Evolutionary conservation across 2,888 invertebrate genomes (phyloP), one percentile per base, ranked within the genome.

Genomic region (Rhingia campestris): DNA sequence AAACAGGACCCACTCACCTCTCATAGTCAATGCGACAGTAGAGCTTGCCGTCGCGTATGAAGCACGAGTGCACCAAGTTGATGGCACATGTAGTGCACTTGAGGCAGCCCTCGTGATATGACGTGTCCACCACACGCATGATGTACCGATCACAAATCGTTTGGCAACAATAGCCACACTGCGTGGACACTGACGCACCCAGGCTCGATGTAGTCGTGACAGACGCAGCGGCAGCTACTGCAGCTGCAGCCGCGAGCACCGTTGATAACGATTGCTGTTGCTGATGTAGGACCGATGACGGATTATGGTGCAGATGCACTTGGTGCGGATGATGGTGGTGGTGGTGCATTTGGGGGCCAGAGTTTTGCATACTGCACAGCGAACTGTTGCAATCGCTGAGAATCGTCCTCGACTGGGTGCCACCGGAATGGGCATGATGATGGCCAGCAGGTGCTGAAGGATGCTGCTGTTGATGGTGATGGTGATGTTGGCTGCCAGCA

Each of bases 21-120:
- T 95, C 95, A 90, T 96, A 96, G 91, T 96, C 96, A 81, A 94
- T 92, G 88, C 95, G 94, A 91, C 96, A 96, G 90, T 94, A 96
- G 79, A 96, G 93, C 88, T 95, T 94, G 86, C 95, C 94, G 87
- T 95, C 95, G 87, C 94, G 93, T 58, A 94, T 93, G 91, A 95
- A 96, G 90, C 96, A 96, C 80, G 95, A 95, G 89, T 95, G 94
- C 84, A 93, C 93, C 79, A 96, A 93, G 81, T 94, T 94, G 84
- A 93, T 92, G 79, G 94, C 94, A 89, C 96, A 96, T 86, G 94
- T 94, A 87, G 93, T 93, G 91, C 96, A 96, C 89, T 94, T 94
- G 81, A 96, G 93, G 91, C 96, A 96, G 81, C 93, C 93, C 89
- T 95, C 95, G 92, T 96, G 96, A 92, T 95, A 96, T 81, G 94